Evolutionary conservation across 2,888 invertebrate genomes (phyloP).

Genomic region (Drosophila emarginata): DNA sequence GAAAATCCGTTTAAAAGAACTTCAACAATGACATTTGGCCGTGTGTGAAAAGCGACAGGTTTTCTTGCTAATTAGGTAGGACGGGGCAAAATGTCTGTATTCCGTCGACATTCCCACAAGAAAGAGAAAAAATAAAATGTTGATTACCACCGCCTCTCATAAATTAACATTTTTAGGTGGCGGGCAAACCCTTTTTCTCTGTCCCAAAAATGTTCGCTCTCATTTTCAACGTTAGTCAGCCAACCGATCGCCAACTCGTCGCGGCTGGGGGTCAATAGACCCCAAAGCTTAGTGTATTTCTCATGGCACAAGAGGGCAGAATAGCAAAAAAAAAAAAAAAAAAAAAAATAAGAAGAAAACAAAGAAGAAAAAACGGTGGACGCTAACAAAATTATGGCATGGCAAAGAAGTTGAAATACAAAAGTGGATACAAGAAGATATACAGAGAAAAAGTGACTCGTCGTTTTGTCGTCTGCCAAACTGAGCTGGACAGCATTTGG

Average conservation of each 20-base stretch:
- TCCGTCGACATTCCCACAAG: constrained; percentile 14
- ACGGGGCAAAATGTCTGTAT: neutral
- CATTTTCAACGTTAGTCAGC: constrained; percentile 54
- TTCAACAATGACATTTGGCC: constrained; percentile 39
- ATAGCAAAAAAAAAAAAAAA: constrained; percentile 32
- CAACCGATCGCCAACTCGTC: constrained; percentile 17
- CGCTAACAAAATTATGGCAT: constrained; percentile 60
- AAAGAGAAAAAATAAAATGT: neutral
- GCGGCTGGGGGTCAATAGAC: constrained; percentile 63
- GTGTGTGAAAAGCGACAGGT: constrained; percentile 33
- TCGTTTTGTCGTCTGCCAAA: constrained; percentile 48
- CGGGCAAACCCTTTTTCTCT: neutral
- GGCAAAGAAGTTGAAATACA: constrained; percentile 46
- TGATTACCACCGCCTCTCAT: constrained; percentile 27
- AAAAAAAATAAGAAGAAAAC: constrained; percentile 20
- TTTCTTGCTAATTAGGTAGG: constrained; percentile 41
- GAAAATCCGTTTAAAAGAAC: constrained; percentile 4
- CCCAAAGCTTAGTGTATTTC: constrained; percentile 47
- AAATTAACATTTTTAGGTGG: constrained; percentile 24
- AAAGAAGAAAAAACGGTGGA: constrained; percentile 23
- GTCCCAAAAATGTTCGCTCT: constrained; percentile 50
- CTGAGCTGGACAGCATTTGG: constrained; percentile 10
- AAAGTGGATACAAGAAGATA: constrained; percentile 22
- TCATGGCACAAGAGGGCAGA: constrained; percentile 36
- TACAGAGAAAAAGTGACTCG: constrained; percentile 39